These are phyloP conservation scores for Phalacrocorax aristotelis DNA, from an alignment of 2,113 vertebrate species.

Conservation along the genomic window DNA sequence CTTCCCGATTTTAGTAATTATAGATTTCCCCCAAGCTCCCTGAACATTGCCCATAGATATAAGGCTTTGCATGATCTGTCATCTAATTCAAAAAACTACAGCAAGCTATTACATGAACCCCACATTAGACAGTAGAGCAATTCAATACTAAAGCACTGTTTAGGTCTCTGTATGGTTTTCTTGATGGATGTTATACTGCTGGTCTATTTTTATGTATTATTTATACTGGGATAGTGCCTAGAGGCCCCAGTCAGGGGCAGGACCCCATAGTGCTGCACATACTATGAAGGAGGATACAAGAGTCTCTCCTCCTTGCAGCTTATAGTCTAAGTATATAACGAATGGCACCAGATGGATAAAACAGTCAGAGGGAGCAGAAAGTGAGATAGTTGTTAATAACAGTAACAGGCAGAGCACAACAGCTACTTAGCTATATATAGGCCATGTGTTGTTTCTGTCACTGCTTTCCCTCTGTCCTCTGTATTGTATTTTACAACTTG, in stretches of 20 bases:
- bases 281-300: not conserved
- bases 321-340: not conserved
- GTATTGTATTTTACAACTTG: not conserved
- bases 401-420: not conserved
- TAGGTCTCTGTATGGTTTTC: not conserved
- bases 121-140: not conserved
- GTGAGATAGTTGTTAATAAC: not conserved
- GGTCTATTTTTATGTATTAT: conserved; percentile 47
- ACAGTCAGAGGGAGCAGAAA: not conserved
- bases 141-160: not conserved
- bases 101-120: not conserved
- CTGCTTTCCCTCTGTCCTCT: not conserved
- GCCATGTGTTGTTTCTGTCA: not conserved
- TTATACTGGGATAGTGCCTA: conserved; percentile 41
- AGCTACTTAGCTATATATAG: not conserved
- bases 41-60: not conserved
- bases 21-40: not conserved
- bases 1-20: not conserved
- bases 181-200: not conserved
- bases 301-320: not conserved
- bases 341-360: not conserved
- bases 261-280: not conserved
- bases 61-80: not conserved
- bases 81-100: not conserved
- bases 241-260: not conserved